Evolutionary conservation across 1,140 invertebrate species (phyloP), one percentile per base, ranked within the genome.

Genomic region (Drosophila guanche): DNA sequence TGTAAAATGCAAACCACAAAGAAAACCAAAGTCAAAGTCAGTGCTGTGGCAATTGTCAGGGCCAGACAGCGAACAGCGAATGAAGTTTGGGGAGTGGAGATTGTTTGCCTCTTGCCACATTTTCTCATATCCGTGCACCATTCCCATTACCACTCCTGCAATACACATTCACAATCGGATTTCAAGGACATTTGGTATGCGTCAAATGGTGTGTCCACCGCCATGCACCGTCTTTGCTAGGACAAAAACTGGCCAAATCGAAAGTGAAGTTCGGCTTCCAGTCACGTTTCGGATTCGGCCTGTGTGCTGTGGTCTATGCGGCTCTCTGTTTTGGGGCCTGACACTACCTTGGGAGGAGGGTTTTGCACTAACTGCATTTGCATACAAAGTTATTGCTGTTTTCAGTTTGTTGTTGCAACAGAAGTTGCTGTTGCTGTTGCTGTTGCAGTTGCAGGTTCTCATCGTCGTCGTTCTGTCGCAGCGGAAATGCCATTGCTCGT

Each of bases 161-260:
- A 5, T n/a, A 40, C 8, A 23, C 29, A 48, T 20, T 22, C 6
- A 22, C 45, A 48, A 16, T 62, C 16, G 41, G 33, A 50, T 72
- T 74, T 66, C 71, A 75, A 75, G 71, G 71, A 75, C 71, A 74
- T 75, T 75, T 74, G 5, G 69, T 74, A 73, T 73, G 70, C 68
- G 69, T 73, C 70, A 73, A 74, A 52, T 41, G 57, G 25, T 27
- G 37, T 51, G 12, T 29, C 27, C 45, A 10, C 25, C 8, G 0
- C 10, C 14, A 23, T 14, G 6, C 7, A 6, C 16, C 41, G 45
- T 52, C 50, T 70, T 47, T 27, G 52, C 33, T 55, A 40, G n/a
- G 40, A 51, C 42, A 60, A 52, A n/a, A 29, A 73, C 69, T 63
- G 60, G 76, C 54, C 71, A 55, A 61, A 67, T 57, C 67, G 79